Evolutionary conservation across 2,113 vertebrate species (phyloP), one percentile per base, ranked within the genome.

Genomic region (Lipotes vexillifer): DNA sequence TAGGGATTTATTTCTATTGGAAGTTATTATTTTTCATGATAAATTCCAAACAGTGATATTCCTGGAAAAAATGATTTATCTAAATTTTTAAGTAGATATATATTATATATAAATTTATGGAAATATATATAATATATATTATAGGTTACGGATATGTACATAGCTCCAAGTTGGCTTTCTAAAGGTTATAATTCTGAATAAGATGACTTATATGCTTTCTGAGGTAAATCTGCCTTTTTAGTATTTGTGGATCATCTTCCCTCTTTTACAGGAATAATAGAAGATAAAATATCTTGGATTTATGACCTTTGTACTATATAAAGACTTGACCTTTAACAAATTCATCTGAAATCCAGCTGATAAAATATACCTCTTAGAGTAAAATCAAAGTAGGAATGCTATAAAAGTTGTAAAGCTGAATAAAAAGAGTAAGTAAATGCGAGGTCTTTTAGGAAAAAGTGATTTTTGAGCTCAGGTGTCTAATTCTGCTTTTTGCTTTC

Each of bases 301-400:
- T 72, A 52, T 44, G 57, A 84, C 2, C 18, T 94, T 95, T 85
- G 46, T 31, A 13, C 12, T 81, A 21, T 36, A 66, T 77, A 84
- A 74, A 93, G 29, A 81, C 20, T 91, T 96, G 46, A 86, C 9
- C 63, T 96, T 90, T 94, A 85, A 91, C n/a, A 93, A 78, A 18
- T 85, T 94, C 27, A 44, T 57, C 55, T 84, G 61, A 82, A 95
- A 95, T 57, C 1, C 33, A 63, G 23, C 36, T 27, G 77, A 44
- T 52, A 86, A 90, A 94, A 90, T 78, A 33, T 9, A 82, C 31
- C 27, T 94, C 31, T 90, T 93, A 46, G 41, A 46, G 3, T 66
- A 94, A 97, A 89, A 88, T 14, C 36, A 55, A 88, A 80, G 29
- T 36, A 81, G 27, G 5, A 88, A 74, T 91, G 27, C 4, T 78